Evolutionary conservation across 2,888 invertebrate genomes (phyloP), one percentile per base, ranked within the genome.

Genomic region (Polyploca ridens): DNA sequence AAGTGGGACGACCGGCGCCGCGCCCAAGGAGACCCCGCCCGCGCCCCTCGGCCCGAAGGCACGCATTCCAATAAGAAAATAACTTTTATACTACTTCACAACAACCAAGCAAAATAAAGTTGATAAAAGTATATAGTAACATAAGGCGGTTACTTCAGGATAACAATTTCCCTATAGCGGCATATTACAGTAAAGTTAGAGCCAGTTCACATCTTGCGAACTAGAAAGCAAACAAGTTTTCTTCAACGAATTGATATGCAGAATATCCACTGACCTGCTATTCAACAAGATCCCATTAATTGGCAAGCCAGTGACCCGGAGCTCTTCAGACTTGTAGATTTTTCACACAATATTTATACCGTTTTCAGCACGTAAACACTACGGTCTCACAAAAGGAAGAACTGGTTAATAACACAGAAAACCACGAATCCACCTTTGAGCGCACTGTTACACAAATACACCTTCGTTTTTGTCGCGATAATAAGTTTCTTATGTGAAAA

Each of bases 201-300:
- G 46, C 6, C n/a, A n/a, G 46, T 60, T 38, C 19, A 60, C 10
- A 41, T 41, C 33, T 33, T 16, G 33, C 33, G 44, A 46, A 62
- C 33, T 46, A 61, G 41, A 41, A 41, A 61, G 35, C 38, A 63
- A 65, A 62, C 61, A 63, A 44, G 64, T 64, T 72, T 64, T 61
- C 58, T 60, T 68, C 62, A 64, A 33, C 41, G 44, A 58, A 62
- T 57, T 46, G 14, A 27, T 27, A 27, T 27, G 1, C 27, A 27
- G 27, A 66, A 61, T 65, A 41, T 33, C 27, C 62, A 73, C 87
- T 83, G 82, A 93, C 93, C 93, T 93, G 88, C 86, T 85, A 83
- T 86, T 91, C 88, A 93, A 87, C 91, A 91, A 93, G 88, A 91
- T 93, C 93, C 92, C 93, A 93, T 93, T 89, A 92, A 93, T 88